phyloP scores from a whole-genome alignment of 2,888 invertebrate species.

The Miltochrista miniata region DNA sequence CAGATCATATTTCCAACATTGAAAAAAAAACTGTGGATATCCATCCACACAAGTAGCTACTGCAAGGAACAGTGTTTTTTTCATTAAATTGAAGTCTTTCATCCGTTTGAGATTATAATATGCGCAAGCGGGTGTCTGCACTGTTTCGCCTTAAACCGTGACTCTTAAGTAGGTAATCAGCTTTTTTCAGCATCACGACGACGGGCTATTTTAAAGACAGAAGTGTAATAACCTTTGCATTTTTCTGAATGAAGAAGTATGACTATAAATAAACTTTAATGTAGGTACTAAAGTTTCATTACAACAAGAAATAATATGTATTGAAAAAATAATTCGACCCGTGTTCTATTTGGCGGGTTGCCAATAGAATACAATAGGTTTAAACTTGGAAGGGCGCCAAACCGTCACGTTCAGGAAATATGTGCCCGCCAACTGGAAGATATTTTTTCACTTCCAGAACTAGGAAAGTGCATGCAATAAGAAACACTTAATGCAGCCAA shows the following conservation, averaged over 20 bases:
- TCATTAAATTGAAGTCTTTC: too few relatives aligned
- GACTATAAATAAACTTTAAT: conserved; percentile 11
- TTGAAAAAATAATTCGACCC: conserved; percentile 6
- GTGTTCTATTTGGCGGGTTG: conserved; percentile 38
- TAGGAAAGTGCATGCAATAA: neutral
- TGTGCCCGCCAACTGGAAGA: conserved; percentile 40
- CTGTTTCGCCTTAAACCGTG: too few relatives aligned
- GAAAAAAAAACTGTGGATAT: too few relatives aligned
- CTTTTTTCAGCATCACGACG: neutral
- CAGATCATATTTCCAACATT: too few relatives aligned
- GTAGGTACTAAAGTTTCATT: conserved; percentile 14
- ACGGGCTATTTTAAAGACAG: neutral
- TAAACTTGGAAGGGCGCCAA: conserved; percentile 51
- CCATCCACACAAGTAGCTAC: too few relatives aligned
- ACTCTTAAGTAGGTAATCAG: too few relatives aligned
- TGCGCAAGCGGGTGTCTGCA: too few relatives aligned
- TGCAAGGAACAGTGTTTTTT: too few relatives aligned
- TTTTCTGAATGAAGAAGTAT: conserved; percentile 1
- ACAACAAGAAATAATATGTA: neutral
- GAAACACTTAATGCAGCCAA: neutral
- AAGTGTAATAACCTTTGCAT: conserved; percentile 2
- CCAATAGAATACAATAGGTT: conserved; percentile 46
- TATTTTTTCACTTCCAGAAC: conserved; percentile 11
- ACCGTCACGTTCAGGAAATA: conserved; percentile 36
- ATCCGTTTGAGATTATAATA: too few relatives aligned